These are phyloP conservation scores for Chlorops oryzae DNA, from an alignment of 1,140 invertebrate genomes.

Conservation along the genomic window DNA sequence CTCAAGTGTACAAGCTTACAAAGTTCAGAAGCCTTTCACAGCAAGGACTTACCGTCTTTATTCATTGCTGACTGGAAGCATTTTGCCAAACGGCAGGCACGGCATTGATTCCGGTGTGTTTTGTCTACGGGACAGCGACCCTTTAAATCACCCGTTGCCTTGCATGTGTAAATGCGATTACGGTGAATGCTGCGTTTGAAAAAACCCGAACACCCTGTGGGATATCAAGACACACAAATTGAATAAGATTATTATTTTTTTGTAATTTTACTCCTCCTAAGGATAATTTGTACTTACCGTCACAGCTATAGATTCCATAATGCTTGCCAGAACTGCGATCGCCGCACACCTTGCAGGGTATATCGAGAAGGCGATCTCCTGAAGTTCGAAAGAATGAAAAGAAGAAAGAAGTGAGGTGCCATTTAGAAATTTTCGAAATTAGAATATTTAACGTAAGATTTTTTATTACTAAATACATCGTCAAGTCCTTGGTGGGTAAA, in stretches of 20 bases:
- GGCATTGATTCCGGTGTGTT: conserved; percentile 94
- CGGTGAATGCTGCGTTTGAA: conserved; percentile 95
- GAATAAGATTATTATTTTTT: not conserved
- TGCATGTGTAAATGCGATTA: conserved; percentile 93
- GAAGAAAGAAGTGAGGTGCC: not conserved
- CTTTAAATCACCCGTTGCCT: conserved; percentile 86
- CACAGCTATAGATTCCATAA: conserved; percentile 95
- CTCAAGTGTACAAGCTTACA: no score
- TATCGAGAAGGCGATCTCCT: conserved; percentile 90
- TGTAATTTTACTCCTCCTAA: not conserved
- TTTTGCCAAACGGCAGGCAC: conserved; percentile 91
- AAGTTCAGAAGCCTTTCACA: no score
- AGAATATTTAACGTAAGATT: not conserved
- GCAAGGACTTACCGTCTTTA: conserved; percentile 90
- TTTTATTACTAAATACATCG: no score
- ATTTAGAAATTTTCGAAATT: no score
- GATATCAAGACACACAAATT: not conserved
- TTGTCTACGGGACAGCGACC: conserved; percentile 94
- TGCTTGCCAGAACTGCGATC: conserved; percentile 95
- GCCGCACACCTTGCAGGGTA: conserved; percentile 93
- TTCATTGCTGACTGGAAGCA: conserved; percentile 98
- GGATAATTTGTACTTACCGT: conserved; percentile 65
- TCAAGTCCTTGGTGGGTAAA: no score
- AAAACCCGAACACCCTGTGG: conserved; percentile 87
- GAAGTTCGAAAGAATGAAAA: conserved; percentile 37